Percentiles rank a stretch among this genome's conserved stretches.
phyloP scores from a whole-genome alignment of 2,113 vertebrate species.

The Vidua macroura region DNA sequence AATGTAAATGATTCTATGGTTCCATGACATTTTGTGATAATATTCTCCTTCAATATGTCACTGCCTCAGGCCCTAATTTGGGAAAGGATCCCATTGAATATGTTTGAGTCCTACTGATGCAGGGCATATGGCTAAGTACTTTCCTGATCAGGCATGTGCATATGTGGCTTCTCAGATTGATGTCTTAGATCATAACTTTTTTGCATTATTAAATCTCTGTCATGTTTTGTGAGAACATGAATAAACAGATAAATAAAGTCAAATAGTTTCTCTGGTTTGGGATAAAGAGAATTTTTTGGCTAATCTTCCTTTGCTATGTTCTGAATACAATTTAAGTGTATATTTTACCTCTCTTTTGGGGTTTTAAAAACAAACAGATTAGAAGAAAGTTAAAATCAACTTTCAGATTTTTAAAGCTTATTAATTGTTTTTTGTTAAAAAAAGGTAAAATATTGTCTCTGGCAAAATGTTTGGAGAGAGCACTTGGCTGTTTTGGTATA shows the following conservation, averaged over 20 bases:
- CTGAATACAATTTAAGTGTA: neutral
- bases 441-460: neutral
- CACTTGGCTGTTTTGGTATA: neutral
- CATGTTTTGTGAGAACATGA: neutral
- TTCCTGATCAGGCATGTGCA: neutral
- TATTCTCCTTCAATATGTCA: neutral
- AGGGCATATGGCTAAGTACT: neutral
- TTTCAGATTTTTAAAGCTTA: neutral
- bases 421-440: neutral
- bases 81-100: neutral
- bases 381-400: neutral
- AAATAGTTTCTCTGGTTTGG: neutral
- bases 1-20: neutral
- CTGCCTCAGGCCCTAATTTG: neutral
- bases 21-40: neutral
- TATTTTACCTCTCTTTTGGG: neutral
- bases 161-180: neutral
- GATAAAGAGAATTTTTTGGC: neutral
- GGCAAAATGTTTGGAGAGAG: neutral
- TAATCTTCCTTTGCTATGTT: neutral
- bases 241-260: neutral
- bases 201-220: constrained; percentile 5
- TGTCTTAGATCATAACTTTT: neutral
- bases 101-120: neutral
- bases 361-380: neutral